Conservation (phyloP, 2,888 invertebrate genomes). For the Helicoverpa assulta region DNA sequence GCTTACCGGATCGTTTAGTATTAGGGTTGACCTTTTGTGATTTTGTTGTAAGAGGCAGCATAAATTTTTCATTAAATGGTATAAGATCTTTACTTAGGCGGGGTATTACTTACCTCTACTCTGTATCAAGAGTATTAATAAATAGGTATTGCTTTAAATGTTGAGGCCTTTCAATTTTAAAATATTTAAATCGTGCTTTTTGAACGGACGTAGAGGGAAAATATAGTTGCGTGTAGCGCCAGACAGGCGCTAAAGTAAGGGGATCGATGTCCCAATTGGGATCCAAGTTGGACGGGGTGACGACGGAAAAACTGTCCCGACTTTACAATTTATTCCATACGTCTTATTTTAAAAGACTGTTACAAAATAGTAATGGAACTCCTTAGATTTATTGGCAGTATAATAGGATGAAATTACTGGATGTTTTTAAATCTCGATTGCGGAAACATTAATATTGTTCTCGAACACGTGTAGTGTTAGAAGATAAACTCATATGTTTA, state of each 20-base stretch:
- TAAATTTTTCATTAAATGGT: not conserved
- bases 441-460: conserved; percentile 55
- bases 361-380: conserved; percentile 52
- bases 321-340: conserved; percentile 62
- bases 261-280: conserved; percentile 83
- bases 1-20: conserved; percentile 44
- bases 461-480: conserved; percentile 22
- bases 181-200: conserved; percentile 62
- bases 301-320: conserved; percentile 70
- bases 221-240: conserved; percentile 74
- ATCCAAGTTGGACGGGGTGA: conserved; percentile 72
- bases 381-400: conserved; percentile 49
- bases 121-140: no score
- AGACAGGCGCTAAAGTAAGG: conserved; percentile 75
- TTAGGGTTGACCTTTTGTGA: conserved; percentile 17
- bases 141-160: not conserved
- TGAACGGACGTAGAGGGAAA: conserved; percentile 53
- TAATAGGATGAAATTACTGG: conserved; percentile 20
- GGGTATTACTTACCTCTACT: no score
- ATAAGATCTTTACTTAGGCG: no score
- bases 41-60: not conserved
- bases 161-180: not conserved
- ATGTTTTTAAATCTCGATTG: conserved; percentile 42
- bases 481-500: conserved; percentile 36
- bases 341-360: conserved; percentile 50